Percentiles rank a stretch among this genome's conserved stretches.
Evolutionary conservation across 2,797 vertebrate species (phyloP).

Genomic region (Furcifer pardalis): DNA sequence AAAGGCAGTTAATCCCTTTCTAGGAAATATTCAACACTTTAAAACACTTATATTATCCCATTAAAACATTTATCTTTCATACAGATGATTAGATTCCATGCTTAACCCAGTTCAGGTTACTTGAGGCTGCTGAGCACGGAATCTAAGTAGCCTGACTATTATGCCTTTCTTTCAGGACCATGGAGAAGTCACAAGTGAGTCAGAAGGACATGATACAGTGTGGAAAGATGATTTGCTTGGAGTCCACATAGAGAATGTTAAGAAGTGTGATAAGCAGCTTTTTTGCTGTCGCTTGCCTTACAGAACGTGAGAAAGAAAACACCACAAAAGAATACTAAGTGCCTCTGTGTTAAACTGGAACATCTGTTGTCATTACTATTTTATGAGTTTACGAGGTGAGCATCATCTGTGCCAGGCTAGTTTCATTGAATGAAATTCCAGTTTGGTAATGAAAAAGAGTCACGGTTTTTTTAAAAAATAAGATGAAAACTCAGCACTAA

Average conservation of each 20-base stretch:
- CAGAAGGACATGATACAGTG: neutral
- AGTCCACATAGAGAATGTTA: neutral
- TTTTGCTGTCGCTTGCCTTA: neutral
- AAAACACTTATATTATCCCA: neutral
- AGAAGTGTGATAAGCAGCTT: neutral
- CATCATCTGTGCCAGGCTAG: neutral
- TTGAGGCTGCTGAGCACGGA: constrained; percentile 9
- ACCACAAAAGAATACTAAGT: constrained; percentile 7
- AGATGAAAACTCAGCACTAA: neutral
- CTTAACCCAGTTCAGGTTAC: constrained; percentile 11
- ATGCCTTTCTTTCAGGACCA: constrained; percentile 4
- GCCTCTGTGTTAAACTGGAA: neutral
- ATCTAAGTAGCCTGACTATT: constrained; percentile 18
- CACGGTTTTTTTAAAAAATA: neutral
- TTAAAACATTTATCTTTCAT: constrained; percentile 1
- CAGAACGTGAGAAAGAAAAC: neutral
- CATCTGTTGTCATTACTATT: neutral
- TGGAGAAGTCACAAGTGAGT: neutral
- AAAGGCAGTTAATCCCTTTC: constrained; percentile 7
- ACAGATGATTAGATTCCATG: constrained; percentile 26
- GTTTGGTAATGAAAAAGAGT: neutral
- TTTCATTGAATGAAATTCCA: neutral
- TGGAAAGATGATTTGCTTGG: constrained; percentile 13
- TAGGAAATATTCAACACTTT: constrained; percentile 11
- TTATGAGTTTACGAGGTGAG: neutral